Conservation (phyloP, 37 sponge, comb jelly and placozoan genomes). For the Haliclona indistincta region DNA sequence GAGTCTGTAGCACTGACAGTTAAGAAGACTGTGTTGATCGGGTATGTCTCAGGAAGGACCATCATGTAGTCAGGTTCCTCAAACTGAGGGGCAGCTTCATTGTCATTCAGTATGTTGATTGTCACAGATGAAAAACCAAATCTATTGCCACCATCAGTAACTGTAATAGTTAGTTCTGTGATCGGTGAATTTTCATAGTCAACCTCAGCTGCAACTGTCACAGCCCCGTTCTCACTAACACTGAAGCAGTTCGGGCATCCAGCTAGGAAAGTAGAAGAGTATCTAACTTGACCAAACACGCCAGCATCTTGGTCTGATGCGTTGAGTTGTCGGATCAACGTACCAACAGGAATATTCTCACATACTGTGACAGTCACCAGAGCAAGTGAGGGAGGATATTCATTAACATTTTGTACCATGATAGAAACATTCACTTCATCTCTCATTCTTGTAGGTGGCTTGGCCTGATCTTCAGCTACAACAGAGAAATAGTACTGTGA, state of each 20-base stretch:
- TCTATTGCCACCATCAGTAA: slow-evolving; percentile 20
- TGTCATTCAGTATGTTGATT: slow-evolving; percentile 41
- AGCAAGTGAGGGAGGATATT: slow-evolving; percentile 7
- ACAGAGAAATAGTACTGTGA: slow-evolving; percentile 12
- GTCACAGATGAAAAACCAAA: slow-evolving; percentile 1
- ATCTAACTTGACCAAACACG: slow-evolving; percentile 33
- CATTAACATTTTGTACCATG: slow-evolving; percentile 36
- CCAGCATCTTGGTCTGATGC: slow-evolving; percentile 57
- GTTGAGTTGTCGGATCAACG: slow-evolving; percentile 4
- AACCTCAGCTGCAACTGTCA: slow-evolving; percentile 19
- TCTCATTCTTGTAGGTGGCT: not conserved
- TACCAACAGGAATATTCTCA: slow-evolving; percentile 48
- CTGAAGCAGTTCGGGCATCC: slow-evolving; percentile 8
- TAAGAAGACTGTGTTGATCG: slow-evolving; percentile 30
- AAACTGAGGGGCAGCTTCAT: slow-evolving; percentile 33
- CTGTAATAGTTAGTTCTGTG: not conserved
- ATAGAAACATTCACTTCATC: not conserved
- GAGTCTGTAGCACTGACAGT: slow-evolving; percentile 17
- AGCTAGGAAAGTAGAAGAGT: not conserved
- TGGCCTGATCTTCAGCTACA: slow-evolving; percentile 31
- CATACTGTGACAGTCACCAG: slow-evolving; percentile 24
- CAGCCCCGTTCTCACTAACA: slow-evolving; percentile 24
- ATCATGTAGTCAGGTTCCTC: not conserved
- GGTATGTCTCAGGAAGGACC: slow-evolving; percentile 27
- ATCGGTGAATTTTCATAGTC: slow-evolving; percentile 10